phyloP scores from a whole-genome alignment of 2,797 vertebrate genomes.

The Synanceia verrucosa region DNA sequence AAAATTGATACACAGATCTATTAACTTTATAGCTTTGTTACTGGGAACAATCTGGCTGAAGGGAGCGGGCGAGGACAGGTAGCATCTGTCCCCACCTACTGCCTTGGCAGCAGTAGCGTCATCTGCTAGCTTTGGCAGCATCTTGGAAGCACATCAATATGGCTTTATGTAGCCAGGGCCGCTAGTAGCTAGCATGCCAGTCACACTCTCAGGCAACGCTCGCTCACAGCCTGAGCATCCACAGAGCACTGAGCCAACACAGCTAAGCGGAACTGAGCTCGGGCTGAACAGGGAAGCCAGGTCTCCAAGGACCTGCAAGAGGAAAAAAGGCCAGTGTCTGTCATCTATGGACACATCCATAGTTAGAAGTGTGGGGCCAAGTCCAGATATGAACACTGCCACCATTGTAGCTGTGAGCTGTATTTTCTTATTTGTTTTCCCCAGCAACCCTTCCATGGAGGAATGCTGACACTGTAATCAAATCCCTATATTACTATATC shows the following conservation, averaged over 20 bases:
- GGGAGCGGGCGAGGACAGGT: slow-evolving; percentile 83
- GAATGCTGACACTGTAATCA: slow-evolving; percentile 34
- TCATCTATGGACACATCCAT: slow-evolving; percentile 71
- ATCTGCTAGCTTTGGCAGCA: slow-evolving; percentile 86
- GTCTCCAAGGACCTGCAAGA: slow-evolving; percentile 65
- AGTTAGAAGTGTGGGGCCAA: slow-evolving; percentile 62
- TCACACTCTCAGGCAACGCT: slow-evolving; percentile 79
- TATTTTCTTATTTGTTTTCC: slow-evolving; percentile 29
- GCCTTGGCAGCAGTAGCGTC: slow-evolving; percentile 84
- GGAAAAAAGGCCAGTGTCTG: slow-evolving; percentile 64
- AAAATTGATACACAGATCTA: slow-evolving; percentile 78
- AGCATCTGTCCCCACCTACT: slow-evolving; percentile 88
- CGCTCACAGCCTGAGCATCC: slow-evolving; percentile 75
- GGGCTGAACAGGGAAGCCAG: slow-evolving; percentile 74
- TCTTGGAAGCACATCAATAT: slow-evolving; percentile 86
- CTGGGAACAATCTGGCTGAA: slow-evolving; percentile 81
- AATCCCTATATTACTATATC: background rate
- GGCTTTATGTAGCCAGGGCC: slow-evolving; percentile 83
- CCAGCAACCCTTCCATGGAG: slow-evolving; percentile 18
- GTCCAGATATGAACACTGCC: slow-evolving; percentile 59
- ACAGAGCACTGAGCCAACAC: slow-evolving; percentile 74
- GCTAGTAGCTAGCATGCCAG: slow-evolving; percentile 83
- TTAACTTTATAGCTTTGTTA: slow-evolving; percentile 86
- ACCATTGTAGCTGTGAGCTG: slow-evolving; percentile 44
- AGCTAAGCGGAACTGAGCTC: slow-evolving; percentile 73